These are phyloP conservation scores for Equus quagga DNA, from an alignment of 2,113 vertebrate species.

Conservation along the genomic window DNA sequence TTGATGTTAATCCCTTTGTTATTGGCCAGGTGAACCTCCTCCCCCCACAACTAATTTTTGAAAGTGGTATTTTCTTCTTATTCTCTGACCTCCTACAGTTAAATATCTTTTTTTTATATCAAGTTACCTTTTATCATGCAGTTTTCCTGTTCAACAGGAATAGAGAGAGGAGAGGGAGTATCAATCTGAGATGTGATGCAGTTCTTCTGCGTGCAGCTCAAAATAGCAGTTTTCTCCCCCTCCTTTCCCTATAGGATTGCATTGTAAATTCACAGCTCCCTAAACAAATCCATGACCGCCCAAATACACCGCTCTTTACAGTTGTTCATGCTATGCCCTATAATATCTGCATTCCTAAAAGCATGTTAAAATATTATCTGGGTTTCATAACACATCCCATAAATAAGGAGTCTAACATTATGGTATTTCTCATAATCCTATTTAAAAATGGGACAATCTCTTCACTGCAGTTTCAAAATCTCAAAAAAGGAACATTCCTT, in stretches of 20 bases:
- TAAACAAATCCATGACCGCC: neutral
- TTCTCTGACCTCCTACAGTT: neutral
- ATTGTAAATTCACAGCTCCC: neutral
- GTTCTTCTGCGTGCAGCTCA: neutral
- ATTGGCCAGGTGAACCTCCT: neutral
- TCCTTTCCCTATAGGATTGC: neutral
- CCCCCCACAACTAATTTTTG: neutral
- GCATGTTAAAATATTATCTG: neutral
- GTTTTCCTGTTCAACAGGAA: conserved; percentile 44
- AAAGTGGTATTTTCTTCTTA: neutral
- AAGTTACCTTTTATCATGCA: conserved; percentile 10
- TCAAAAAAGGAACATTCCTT: neutral
- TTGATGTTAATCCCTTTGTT: neutral
- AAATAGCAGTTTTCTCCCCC: neutral
- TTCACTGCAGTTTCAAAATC: neutral
- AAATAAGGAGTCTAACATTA: neutral
- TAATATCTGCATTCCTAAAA: neutral
- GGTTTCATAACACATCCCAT: neutral
- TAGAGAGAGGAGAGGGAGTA: neutral
- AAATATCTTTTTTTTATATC: neutral
- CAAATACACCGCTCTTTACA: neutral
- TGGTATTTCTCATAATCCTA: neutral
- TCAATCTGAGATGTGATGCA: conserved; percentile 34
- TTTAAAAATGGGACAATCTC: neutral
- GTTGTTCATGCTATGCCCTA: neutral